Percentiles rank a stretch among this genome's conserved stretches.
These are phyloP conservation scores for Amazona guildingii DNA, from an alignment of 2,113 vertebrate species.

Conservation along the genomic window DNA sequence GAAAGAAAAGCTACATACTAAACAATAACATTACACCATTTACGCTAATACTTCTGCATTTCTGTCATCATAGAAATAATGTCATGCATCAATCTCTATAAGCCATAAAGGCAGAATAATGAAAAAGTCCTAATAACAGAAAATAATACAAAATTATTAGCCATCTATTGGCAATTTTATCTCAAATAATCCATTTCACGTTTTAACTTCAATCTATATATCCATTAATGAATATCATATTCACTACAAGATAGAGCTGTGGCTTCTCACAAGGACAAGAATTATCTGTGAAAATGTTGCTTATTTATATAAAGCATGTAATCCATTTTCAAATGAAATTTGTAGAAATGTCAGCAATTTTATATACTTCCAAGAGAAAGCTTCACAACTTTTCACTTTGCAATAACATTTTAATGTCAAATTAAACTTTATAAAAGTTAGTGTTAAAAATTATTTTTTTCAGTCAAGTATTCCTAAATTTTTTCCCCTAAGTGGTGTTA, in stretches of 20 bases:
- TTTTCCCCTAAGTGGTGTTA: not conserved
- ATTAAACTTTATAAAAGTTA: not conserved
- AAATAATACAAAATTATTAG: not conserved
- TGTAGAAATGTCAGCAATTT: not conserved
- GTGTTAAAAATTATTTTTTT: not conserved
- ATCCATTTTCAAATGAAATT: not conserved
- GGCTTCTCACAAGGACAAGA: not conserved
- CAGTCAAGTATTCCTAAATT: not conserved
- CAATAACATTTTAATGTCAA: not conserved
- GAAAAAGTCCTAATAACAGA: not conserved
- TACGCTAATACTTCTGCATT: constrained; percentile 24
- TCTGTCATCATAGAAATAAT: not conserved
- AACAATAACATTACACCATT: constrained; percentile 31
- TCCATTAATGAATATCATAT: not conserved
- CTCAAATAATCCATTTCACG: not conserved
- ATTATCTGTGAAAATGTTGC: not conserved
- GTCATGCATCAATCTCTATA: not conserved
- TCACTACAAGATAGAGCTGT: not conserved
- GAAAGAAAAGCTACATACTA: not conserved
- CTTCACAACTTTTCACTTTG: not conserved
- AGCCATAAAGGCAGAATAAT: not conserved
- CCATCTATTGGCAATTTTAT: not conserved
- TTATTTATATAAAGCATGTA: not conserved
- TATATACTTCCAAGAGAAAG: not conserved
- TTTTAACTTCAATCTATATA: not conserved